Base-by-base conservation (phyloP, 2,888 invertebrate species). In the Heliconius erato region DNA sequence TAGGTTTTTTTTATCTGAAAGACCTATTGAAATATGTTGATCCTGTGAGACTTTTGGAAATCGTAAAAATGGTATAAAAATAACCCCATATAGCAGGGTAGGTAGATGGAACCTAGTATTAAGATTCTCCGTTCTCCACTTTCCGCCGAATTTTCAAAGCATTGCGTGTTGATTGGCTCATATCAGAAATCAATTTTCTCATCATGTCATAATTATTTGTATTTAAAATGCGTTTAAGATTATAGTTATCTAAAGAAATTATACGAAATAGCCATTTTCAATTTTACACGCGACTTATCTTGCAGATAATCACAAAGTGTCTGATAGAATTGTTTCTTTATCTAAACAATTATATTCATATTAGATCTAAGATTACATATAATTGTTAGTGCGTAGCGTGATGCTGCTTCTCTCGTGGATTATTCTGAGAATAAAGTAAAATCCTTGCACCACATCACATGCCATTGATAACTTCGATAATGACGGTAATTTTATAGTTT, bases 261-360 rank as follows among this genome's bases (percentile, higher is more conserved):
- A 76, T 32, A 69, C 28, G 28, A n/a, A 40, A 59, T 77, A 23
- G 59, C 19, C 16, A 40, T 69, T 81, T 77, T 77, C 26, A 54
- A 69, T 77, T 76, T 40, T 78, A 49, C 59, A 68, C 67, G 44
- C 28, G 28, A 28, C 14, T 19, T 69, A 79, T 78, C 72, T 32
- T 44, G n/a, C n/a, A 81, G 74, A 81, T 81, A 83, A 83, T 83
- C 74, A 19, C 49, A 12, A 79, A 26, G 72, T 71, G 76, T 77
- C 79, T 78, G 35, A 79, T 80, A 74, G 79, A 82, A 80, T 82
- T 82, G 69, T 79, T 80, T 82, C 67, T 80, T 83, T 82, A 79
- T 85, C 72, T 80, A 63, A 69, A 59, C 80, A 80, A 82, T 84
- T 84, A 84, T 79, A 80, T 81, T 71, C 77, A 80, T 84, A 84